Evolutionary conservation across 2,113 vertebrate species (phyloP).

Genomic region (Mastomys coucha): DNA sequence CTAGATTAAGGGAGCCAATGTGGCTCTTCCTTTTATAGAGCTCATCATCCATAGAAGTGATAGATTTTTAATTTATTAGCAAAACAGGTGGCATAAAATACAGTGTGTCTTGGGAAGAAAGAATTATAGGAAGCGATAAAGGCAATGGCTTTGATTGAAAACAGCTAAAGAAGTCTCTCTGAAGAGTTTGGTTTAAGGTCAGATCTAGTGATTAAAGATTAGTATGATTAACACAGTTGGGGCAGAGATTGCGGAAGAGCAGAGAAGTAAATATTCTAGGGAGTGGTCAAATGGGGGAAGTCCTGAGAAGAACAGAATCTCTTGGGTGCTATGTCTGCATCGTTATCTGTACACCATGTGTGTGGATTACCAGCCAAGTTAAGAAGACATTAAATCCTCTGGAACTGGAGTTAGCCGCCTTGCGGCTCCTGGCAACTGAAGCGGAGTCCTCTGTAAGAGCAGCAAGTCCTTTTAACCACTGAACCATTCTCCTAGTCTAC

Average conservation of each 20-base stretch:
- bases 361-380: background rate
- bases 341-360: background rate
- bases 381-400: background rate
- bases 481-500: background rate
- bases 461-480: background rate
- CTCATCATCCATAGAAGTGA: background rate
- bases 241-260: background rate
- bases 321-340: too few species aligned
- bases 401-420: background rate
- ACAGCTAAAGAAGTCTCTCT: background rate
- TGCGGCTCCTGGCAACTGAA: background rate
- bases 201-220: background rate
- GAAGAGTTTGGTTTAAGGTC: background rate
- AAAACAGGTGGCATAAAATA: background rate
- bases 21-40: background rate
- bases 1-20: background rate
- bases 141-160: background rate
- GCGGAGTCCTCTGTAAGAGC: background rate
- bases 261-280: background rate
- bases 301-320: background rate
- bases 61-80: background rate
- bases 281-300: background rate
- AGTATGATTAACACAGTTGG: too few species aligned
- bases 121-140: background rate
- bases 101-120: background rate